Conservation (phyloP, 2,797 vertebrate species). For the Sebastes hubbsi region DNA sequence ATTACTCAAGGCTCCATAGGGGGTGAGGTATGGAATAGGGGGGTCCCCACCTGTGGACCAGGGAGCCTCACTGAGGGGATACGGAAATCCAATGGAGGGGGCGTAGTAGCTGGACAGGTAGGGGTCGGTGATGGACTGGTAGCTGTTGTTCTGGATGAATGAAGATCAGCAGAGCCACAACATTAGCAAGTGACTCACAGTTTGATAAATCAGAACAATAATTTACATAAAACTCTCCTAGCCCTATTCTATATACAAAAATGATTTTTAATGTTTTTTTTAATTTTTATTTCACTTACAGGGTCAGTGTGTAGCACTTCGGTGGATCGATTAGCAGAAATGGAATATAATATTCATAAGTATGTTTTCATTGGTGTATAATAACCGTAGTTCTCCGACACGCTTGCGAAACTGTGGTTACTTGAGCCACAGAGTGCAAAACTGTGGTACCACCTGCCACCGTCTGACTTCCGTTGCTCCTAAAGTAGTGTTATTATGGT, state of each 20-base stretch:
- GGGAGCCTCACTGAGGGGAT: slow-evolving; percentile 94
- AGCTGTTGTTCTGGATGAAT: slow-evolving; percentile 89
- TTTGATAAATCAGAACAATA: slow-evolving; percentile 1
- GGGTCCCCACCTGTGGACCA: slow-evolving; percentile 98
- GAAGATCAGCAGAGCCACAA: slow-evolving; percentile 28
- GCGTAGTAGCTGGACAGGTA: slow-evolving; percentile 97
- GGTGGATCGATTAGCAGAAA: no score
- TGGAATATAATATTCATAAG: no score
- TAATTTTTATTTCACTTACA: not conserved
- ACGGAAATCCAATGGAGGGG: slow-evolving; percentile 94
- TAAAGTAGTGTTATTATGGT: no score
- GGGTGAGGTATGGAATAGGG: slow-evolving; percentile 94
- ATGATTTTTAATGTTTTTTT: not conserved
- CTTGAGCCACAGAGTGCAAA: no score
- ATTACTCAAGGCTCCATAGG: slow-evolving; percentile 95
- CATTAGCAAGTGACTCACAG: slow-evolving; percentile 25
- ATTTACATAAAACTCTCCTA: not conserved
- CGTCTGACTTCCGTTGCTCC: no score
- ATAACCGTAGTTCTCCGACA: no score
- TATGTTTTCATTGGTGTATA: no score
- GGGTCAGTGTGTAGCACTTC: no score
- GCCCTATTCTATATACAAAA: not conserved
- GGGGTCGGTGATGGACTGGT: slow-evolving; percentile 97
- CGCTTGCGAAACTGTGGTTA: no score
- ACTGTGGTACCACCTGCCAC: no score